Base-by-base conservation (phyloP, 2,797 vertebrate species). In the Odontamblyopus lacepedii region DNA sequence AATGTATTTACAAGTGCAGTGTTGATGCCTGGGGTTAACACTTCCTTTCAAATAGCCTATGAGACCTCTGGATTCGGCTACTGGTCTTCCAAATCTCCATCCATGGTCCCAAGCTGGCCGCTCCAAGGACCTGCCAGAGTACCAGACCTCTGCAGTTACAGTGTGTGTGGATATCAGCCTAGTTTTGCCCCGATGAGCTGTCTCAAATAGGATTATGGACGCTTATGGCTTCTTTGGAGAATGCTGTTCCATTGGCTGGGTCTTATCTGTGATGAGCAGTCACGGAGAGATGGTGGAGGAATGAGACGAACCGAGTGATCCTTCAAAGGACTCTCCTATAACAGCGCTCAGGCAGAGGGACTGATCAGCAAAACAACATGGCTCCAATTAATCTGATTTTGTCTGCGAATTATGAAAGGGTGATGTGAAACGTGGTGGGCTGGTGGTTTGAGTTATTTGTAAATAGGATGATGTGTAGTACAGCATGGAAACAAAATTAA, bases 251-350 rank as follows among this genome's bases (percentile, higher is more conserved):
- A 88, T 89, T 93, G 90, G 87, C 88, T 84, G 74, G 71, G 83
- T 90, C 88, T 92, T 94, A 94, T 94, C 92, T 80, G 78, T 86
- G 85, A 89, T 84, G 89, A 94, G 87, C 92, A 93, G 91, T 92
- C 87, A 73, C 83, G 81, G 89, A 82, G 63, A 83, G 83, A 80
- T 87, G 85, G 79, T 88, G 69, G 75, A 85, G 87, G 90, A 91
- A 92, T 89, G 85, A 83, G 62, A 38, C 7, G 50, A 79, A 59
- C 63, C 71, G 66, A 82, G 74, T 85, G 55, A 83, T 63, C 69
- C 51, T 62, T 70, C 63, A 63, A 55, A 80, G 80, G 82, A 85
- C 29, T 35, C 18, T 44, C 79, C 1, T 60, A 48, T 48, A 59
- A 81, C 27, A 50, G 29, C 2, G 18, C 41, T 1, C n/a, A 32